Evolutionary conservation across 23 tunicate species (phyloP).

Genomic region (Ciona savignyi): DNA sequence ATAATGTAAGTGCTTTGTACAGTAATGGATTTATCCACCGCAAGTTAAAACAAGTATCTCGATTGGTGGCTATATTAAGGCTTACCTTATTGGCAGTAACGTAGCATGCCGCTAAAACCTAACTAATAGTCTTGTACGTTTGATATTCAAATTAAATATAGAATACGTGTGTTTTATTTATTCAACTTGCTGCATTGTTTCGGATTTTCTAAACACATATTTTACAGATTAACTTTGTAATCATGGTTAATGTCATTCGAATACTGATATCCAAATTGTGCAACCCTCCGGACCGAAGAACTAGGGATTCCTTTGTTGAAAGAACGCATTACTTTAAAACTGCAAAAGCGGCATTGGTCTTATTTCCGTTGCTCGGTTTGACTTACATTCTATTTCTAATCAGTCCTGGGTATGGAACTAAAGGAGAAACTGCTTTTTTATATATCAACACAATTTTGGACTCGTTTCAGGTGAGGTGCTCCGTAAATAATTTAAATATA

Average conservation of each 20-base stretch:
- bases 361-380: slow-evolving; percentile 78
- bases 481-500: background rate
- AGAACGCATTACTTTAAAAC: slow-evolving; percentile 39
- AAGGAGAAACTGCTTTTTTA: slow-evolving; percentile 30
- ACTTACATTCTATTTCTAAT: slow-evolving; percentile 67
- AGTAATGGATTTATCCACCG: too few species aligned
- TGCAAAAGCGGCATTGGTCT: slow-evolving; percentile 75
- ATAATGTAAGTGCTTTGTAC: too few species aligned
- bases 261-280: slow-evolving; percentile 58
- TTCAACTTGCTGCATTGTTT: too few species aligned
- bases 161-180: too few species aligned
- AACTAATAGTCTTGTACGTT: too few species aligned
- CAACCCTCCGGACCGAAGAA: slow-evolving; percentile 6
- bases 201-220: too few species aligned
- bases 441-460: slow-evolving; percentile 52
- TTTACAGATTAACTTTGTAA: slow-evolving; percentile 49
- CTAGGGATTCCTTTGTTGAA: slow-evolving; percentile 6
- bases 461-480: slow-evolving; percentile 57
- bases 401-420: slow-evolving; percentile 41
- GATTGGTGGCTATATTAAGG: too few species aligned
- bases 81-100: too few species aligned
- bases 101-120: too few species aligned
- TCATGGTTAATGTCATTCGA: slow-evolving; percentile 51
- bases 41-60: too few species aligned
- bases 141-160: too few species aligned